Base-by-base conservation (phyloP, 2,113 vertebrate species). In the Chloropsis cyanopogon region DNA sequence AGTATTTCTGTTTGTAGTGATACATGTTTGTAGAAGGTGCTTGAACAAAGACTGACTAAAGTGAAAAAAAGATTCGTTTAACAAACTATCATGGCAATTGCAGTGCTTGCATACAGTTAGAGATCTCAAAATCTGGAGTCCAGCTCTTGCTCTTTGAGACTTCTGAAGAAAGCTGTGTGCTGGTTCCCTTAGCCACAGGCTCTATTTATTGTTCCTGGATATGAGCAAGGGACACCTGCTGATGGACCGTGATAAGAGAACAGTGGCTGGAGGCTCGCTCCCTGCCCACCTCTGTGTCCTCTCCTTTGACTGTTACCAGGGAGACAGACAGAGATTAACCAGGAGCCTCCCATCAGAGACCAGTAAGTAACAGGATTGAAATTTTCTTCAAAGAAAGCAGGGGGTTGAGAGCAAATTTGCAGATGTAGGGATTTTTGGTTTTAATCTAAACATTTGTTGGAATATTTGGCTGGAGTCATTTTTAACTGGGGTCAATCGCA, bases 311-410 rank as follows among this genome's bases (percentile, higher is more conserved):
- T 94, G 90, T 85, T 91, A 37, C 91, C 89, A 75, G 26, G 76
- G 92, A 95, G 95, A 91, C 84, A 96, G 95, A 95, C 88, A 92
- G 94, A 96, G 95, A 97, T 97, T 97, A 97, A 80, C 37, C 72
- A 86, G 94, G 81, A 95, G 96, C 78, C 95, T 82, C 61, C n/a
- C 80, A 66, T 73, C 81, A 89, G 81, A 92, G 60, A 73, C 25
- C 81, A 71, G 28, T 31, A 65, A 83, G 84, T 93, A 95, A 84
- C 3, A 59, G 20, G 44, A 90, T 23, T 70, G 82, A 87, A 47
- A 88, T 95, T 91, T 84, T 90, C 91, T 93, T 97, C 87, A 97
- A 94, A 94, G 90, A 42, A 85, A 72, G 37, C 31, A 72, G 64
- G 42, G 10, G 35, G 50, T 79, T 86, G 84, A 69, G 82, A 78